phyloP scores from a whole-genome alignment of 2,113 vertebrate species.

The Archocentrus centrarchus region DNA sequence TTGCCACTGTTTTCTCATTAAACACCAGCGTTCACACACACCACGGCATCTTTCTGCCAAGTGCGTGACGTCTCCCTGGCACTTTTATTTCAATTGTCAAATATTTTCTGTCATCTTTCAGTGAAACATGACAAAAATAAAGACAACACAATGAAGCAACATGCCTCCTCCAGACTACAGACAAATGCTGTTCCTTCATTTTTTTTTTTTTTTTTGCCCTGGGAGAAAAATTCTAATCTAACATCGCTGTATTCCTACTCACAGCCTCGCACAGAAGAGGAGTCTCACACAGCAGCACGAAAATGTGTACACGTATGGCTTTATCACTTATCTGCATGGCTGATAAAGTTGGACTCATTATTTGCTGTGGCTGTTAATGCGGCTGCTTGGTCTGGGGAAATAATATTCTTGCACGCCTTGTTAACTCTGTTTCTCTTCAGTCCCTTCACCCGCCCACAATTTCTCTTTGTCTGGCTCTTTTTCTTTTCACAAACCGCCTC shows the following conservation, averaged over 20 bases:
- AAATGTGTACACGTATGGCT: conserved; percentile 6
- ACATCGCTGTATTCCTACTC: not conserved
- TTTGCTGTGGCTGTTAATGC: conserved; percentile 51
- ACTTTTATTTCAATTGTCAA: not conserved
- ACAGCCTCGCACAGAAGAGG: not conserved
- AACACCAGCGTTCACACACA: not conserved
- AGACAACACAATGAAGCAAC: not conserved
- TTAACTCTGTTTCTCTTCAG: conserved; percentile 45
- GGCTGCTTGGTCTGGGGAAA: conserved; percentile 41
- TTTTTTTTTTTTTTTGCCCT: not conserved
- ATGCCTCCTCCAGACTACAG: not conserved
- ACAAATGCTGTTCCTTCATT: not conserved
- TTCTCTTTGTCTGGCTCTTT: conserved; percentile 20
- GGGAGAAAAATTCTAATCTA: not conserved
- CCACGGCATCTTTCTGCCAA: not conserved
- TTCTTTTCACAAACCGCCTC: conserved; percentile 17
- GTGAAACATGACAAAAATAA: not conserved
- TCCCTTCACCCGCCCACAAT: conserved; percentile 15
- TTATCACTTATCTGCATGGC: conserved; percentile 54
- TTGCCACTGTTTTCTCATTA: not conserved
- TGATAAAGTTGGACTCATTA: conserved; percentile 57
- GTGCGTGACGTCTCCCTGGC: not conserved
- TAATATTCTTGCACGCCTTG: conserved; percentile 52
- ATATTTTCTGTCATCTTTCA: not conserved
- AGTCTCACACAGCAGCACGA: conserved; percentile 5